These are phyloP conservation scores for Cathartes aura DNA, from an alignment of 2,113 vertebrate species.

Conservation along the genomic window DNA sequence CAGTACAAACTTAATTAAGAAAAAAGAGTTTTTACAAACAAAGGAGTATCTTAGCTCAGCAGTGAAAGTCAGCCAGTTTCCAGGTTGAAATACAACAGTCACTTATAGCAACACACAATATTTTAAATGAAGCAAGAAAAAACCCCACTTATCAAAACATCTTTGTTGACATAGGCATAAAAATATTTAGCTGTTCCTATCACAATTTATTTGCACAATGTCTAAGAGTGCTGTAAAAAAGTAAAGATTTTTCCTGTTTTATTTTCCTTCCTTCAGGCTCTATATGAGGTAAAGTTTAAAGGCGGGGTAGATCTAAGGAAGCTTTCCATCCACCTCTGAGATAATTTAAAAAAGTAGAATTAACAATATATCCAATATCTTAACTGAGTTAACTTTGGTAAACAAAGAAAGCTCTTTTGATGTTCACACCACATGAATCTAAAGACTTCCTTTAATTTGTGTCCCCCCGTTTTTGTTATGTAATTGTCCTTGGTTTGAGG, in stretches of 20 bases:
- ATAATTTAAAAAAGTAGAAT: background rate
- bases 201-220: background rate
- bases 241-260: background rate
- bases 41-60: background rate
- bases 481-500: background rate
- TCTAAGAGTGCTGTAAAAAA: background rate
- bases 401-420: background rate
- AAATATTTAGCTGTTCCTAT: background rate
- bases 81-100: background rate
- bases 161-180: background rate
- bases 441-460: background rate
- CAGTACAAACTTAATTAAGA: background rate
- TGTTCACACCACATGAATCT: background rate
- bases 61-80: background rate
- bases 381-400: background rate
- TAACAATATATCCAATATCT: background rate
- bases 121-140: background rate
- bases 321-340: background rate
- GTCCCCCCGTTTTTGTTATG: background rate
- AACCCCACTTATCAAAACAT: background rate
- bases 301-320: background rate
- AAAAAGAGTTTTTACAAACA: background rate
- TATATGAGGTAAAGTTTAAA: background rate
- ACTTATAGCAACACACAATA: background rate
- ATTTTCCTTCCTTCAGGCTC: background rate